Conservation (phyloP, 2,113 vertebrate genomes). For the Apodemus sylvaticus region DNA sequence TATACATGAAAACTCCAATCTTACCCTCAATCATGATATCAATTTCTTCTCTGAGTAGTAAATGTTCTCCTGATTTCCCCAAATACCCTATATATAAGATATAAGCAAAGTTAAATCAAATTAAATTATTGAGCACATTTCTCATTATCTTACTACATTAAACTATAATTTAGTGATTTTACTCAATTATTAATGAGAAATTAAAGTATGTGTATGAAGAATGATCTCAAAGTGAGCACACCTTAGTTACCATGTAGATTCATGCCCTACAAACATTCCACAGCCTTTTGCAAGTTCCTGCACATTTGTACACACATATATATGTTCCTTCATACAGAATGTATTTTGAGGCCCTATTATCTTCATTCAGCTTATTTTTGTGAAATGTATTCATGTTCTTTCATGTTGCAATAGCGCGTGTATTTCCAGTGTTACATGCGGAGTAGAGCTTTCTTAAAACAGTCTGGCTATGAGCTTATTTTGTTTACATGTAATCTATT, state of each 20-base stretch:
- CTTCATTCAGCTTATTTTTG: not conserved
- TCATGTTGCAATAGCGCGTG: not conserved
- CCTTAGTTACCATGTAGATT: not conserved
- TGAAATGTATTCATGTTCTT: not conserved
- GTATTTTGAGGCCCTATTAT: not conserved
- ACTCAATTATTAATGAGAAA: not conserved
- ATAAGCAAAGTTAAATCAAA: conserved; percentile 48
- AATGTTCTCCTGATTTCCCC: conserved; percentile 25
- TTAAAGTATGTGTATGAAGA: not conserved
- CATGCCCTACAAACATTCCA: not conserved
- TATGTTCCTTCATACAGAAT: not conserved
- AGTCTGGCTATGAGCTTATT: not conserved
- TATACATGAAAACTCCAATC: not conserved
- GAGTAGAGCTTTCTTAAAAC: not conserved
- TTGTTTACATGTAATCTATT: not conserved
- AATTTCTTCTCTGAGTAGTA: conserved; percentile 61
- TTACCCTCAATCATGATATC: conserved; percentile 64
- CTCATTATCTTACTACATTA: not conserved
- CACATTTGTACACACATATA: not conserved
- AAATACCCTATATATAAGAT: conserved; percentile 66
- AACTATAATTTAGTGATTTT: not conserved
- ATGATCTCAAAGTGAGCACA: not conserved
- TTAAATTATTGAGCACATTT: not conserved
- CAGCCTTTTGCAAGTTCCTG: not conserved
- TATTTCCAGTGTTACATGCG: not conserved